A percentile compares a stretch with the other conserved stretches of the same genome.
phyloP scores from a whole-genome alignment of 1,140 invertebrate species.

The Drosophila grimshawi region DNA sequence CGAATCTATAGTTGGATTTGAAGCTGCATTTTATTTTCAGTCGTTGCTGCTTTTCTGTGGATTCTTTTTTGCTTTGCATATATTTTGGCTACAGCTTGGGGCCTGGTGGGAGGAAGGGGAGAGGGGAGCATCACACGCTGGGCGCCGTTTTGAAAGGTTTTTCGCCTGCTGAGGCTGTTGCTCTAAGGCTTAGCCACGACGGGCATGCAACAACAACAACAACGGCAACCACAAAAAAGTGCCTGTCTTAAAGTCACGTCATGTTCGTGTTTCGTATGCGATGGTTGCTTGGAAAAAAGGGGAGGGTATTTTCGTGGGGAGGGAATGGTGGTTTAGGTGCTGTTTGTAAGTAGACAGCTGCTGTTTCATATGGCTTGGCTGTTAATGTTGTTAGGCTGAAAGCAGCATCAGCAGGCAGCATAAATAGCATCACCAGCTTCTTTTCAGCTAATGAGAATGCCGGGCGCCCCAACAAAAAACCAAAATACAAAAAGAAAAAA shows the following conservation, averaged over 20 bases:
- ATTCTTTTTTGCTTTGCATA: constrained; percentile 52
- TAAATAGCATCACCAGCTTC: constrained; percentile 71
- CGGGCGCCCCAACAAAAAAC: neutral
- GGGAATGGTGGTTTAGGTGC: neutral
- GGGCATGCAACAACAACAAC: constrained; percentile 50
- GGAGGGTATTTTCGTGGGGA: neutral
- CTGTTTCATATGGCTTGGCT: constrained; percentile 55
- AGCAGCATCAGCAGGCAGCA: constrained; percentile 35
- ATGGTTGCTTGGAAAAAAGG: neutral
- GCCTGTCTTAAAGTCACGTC: constrained; percentile 77
- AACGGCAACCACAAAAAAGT: constrained; percentile 31
- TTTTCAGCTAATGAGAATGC: constrained; percentile 78
- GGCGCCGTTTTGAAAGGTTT: constrained; percentile 45
- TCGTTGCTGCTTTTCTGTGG: constrained; percentile 29
- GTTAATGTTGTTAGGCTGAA: constrained; percentile 77
- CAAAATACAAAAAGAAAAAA: constrained; percentile 16
- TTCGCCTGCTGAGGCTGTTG: neutral
- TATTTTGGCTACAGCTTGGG: constrained; percentile 21
- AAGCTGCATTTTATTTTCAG: constrained; percentile 36
- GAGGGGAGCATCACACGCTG: constrained; percentile 3
- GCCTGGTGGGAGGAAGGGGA: neutral
- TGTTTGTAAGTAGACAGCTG: constrained; percentile 69
- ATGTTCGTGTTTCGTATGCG: constrained; percentile 18
- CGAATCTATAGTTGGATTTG: constrained; percentile 16
- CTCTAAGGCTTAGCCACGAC: constrained; percentile 27